Conservation (phyloP, 2,113 vertebrate species). For the Chaenocephalus aceratus region DNA sequence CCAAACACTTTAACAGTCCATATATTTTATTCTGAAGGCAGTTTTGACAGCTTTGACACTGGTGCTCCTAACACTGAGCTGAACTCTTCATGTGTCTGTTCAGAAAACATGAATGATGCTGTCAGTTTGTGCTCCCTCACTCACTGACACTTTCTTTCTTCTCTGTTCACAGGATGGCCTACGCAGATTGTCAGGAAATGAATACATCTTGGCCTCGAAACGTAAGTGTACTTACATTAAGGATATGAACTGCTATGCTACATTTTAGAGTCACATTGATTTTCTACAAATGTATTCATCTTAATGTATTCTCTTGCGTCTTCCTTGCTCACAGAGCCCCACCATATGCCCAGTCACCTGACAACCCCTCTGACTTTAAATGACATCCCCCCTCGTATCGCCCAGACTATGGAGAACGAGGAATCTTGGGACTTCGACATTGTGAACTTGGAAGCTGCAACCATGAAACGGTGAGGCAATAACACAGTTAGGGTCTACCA, state of each 20-base stretch:
- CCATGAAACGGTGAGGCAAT: conserved; percentile 89
- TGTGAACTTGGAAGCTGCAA: conserved; percentile 94
- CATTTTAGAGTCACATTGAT: not conserved
- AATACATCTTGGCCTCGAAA: conserved; percentile 92
- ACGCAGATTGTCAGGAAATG: conserved; percentile 93
- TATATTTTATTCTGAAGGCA: not conserved
- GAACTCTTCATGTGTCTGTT: not conserved
- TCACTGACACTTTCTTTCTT: conserved; percentile 17
- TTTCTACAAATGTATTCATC: not conserved
- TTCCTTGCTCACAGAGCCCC: conserved; percentile 82
- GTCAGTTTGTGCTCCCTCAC: not conserved
- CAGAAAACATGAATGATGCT: conserved; percentile 7
- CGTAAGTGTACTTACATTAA: conserved; percentile 84
- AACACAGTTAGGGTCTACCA: not conserved
- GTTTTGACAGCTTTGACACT: not conserved
- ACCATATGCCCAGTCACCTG: conserved; percentile 85
- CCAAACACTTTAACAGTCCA: conserved; percentile 5
- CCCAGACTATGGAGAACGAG: conserved; percentile 94
- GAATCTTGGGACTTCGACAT: conserved; percentile 96
- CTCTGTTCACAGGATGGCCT: conserved; percentile 89
- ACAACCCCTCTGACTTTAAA: conserved; percentile 87
- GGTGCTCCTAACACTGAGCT: not conserved
- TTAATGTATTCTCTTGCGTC: conserved; percentile 17
- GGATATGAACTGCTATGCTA: not conserved
- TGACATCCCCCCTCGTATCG: conserved; percentile 91